Conservation (phyloP, 1,140 invertebrate genomes). For the Drosophila nigromelanica region DNA sequence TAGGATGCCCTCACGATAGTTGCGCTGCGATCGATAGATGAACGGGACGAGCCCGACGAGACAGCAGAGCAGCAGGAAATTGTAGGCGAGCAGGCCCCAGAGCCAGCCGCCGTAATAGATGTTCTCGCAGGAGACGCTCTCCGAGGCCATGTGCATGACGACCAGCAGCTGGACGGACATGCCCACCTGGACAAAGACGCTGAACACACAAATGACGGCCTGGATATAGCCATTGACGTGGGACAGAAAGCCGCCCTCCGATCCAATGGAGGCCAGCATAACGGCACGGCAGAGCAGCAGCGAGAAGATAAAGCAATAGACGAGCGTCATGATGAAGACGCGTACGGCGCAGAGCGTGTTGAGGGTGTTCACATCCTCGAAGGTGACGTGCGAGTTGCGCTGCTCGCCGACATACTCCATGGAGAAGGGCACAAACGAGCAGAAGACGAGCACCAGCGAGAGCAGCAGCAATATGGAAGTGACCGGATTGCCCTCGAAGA, state of each 20-base stretch:
- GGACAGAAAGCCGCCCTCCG: slow-evolving; percentile 86
- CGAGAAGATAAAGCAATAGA: slow-evolving; percentile 86
- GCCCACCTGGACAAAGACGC: slow-evolving; percentile 85
- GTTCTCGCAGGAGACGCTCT: slow-evolving; percentile 82
- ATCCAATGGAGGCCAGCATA: slow-evolving; percentile 86
- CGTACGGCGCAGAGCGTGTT: slow-evolving; percentile 79
- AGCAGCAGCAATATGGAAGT: slow-evolving; percentile 84
- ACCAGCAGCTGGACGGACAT: slow-evolving; percentile 84
- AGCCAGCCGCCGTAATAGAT: slow-evolving; percentile 83
- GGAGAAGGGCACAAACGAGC: slow-evolving; percentile 86
- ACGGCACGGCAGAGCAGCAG: slow-evolving; percentile 86
- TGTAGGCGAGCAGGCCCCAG: slow-evolving; percentile 85
- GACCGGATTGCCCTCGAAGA: slow-evolving; percentile 85
- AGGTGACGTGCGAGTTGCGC: slow-evolving; percentile 76
- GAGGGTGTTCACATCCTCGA: slow-evolving; percentile 73
- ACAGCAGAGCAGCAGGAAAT: slow-evolving; percentile 85
- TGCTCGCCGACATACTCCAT: slow-evolving; percentile 84
- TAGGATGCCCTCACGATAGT: slow-evolving; percentile 86
- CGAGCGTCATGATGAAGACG: slow-evolving; percentile 84
- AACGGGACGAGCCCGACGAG: slow-evolving; percentile 85
- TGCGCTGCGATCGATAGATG: slow-evolving; percentile 86
- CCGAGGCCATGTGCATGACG: slow-evolving; percentile 79
- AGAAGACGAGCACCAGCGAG: slow-evolving; percentile 85
- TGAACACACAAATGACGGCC: slow-evolving; percentile 85
- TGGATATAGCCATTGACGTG: slow-evolving; percentile 87